phyloP scores from a whole-genome alignment of 2,888 invertebrate genomes.

The Ametastegia equiseti region DNA sequence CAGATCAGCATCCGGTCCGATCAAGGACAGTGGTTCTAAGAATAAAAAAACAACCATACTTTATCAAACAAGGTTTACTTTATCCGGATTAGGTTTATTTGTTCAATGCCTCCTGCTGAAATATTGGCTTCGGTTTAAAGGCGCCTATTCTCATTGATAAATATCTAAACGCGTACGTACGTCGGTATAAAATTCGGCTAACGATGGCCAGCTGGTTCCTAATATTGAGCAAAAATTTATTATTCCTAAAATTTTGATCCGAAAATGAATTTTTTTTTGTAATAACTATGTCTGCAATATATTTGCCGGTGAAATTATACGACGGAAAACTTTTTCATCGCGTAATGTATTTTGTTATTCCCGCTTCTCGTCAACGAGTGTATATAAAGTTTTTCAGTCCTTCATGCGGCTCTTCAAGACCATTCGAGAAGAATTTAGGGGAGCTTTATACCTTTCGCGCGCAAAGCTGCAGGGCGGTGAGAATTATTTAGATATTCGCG shows the following conservation, averaged over 20 bases:
- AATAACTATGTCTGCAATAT: too few relatives aligned
- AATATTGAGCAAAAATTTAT: neutral
- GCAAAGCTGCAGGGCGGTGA: neutral
- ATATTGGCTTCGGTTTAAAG: neutral
- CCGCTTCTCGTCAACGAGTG: neutral
- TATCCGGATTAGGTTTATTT: neutral
- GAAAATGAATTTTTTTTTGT: too few relatives aligned
- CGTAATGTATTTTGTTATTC: neutral
- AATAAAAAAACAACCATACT: neutral
- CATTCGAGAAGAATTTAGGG: neutral
- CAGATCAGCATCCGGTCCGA: conserved; percentile 25
- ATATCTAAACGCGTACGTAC: neutral
- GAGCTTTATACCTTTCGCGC: neutral
- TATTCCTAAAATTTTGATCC: too few relatives aligned
- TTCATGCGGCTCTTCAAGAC: neutral
- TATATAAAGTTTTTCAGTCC: neutral
- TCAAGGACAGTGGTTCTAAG: neutral
- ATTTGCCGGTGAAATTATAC: neutral
- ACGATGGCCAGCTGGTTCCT: neutral
- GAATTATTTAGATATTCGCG: neutral
- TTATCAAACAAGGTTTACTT: neutral
- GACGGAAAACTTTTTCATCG: neutral
- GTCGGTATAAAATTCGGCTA: neutral
- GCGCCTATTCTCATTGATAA: neutral
- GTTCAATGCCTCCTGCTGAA: neutral